Evolutionary conservation across 2,888 invertebrate genomes (phyloP).

Genomic region (Lasiommata megera): DNA sequence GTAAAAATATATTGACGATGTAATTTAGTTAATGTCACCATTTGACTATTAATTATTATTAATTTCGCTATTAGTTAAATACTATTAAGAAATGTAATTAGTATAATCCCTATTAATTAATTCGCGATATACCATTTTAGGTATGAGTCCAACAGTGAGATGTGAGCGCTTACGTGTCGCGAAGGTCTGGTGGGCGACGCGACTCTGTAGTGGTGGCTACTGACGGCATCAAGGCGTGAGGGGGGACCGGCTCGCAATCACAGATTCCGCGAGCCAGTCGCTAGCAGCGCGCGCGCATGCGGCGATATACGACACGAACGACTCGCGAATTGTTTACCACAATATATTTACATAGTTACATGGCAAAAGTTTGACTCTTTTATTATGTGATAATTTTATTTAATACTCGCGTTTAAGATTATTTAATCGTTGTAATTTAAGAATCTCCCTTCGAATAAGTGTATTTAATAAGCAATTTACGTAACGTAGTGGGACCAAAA

Average conservation of each 20-base stretch:
- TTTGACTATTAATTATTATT: constrained; percentile 18
- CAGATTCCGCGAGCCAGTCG: constrained; percentile 75
- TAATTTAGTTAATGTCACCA: too few relatives aligned
- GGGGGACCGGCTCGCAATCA: constrained; percentile 45
- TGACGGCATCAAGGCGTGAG: constrained; percentile 45
- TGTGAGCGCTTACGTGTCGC: constrained; percentile 76
- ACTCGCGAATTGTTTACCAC: constrained; percentile 61
- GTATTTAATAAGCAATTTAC: constrained; percentile 41
- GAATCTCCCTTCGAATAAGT: constrained; percentile 59
- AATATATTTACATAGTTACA: constrained; percentile 46
- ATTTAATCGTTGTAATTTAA: constrained; percentile 61
- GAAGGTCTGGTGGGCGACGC: constrained; percentile 60
- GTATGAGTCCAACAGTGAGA: constrained; percentile 69
- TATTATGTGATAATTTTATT: constrained; percentile 55
- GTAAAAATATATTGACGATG: too few relatives aligned
- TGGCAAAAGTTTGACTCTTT: constrained; percentile 68
- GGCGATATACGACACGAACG: constrained; percentile 72
- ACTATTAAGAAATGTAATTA: constrained; percentile 23
- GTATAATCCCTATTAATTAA: constrained; percentile 37
- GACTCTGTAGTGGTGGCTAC: background rate
- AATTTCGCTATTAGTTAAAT: constrained; percentile 8
- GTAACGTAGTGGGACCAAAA: constrained; percentile 60
- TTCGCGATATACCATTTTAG: constrained; percentile 62
- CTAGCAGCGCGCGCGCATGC: constrained; percentile 68
- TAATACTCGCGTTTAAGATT: constrained; percentile 46